phyloP scores from a whole-genome alignment of 2,797 vertebrate genomes.

The Emys orbicularis region DNA sequence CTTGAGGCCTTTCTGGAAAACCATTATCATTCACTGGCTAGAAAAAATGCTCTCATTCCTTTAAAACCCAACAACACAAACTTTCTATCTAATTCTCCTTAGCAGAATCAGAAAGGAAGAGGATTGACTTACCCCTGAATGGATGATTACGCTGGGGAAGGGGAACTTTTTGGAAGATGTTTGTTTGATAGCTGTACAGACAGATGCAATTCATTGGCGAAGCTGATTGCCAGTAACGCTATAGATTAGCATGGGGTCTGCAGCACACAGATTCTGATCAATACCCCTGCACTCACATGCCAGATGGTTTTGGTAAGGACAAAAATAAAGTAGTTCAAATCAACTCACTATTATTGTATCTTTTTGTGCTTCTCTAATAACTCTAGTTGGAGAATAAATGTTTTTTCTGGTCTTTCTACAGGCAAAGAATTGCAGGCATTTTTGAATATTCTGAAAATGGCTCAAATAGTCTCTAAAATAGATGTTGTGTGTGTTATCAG shows the following conservation, averaged over 20 bases:
- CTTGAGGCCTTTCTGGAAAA: conserved; percentile 72
- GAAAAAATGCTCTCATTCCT: conserved; percentile 63
- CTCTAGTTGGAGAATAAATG: conserved; percentile 14
- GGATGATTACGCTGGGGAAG: conserved; percentile 72
- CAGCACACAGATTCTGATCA: conserved; percentile 88
- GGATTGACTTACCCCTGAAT: conserved; percentile 78
- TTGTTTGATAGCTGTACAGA: conserved; percentile 70
- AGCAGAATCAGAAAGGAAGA: conserved; percentile 68
- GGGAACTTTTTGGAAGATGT: conserved; percentile 60
- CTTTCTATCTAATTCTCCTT: conserved; percentile 62
- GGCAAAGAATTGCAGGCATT: conserved; percentile 21
- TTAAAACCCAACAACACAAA: conserved; percentile 64
- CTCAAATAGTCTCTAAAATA: background rate
- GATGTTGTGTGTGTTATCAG: fast-evolving
- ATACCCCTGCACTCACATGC: conserved; percentile 86
- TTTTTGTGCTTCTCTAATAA: conserved; percentile 36
- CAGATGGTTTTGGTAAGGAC: conserved; percentile 87
- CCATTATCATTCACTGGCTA: conserved; percentile 69
- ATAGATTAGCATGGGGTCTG: conserved; percentile 90
- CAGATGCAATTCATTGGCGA: conserved; percentile 82
- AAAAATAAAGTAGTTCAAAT: conserved; percentile 74
- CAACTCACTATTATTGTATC: conserved; percentile 63
- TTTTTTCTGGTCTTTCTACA: background rate
- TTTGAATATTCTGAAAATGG: background rate
- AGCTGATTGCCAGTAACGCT: conserved; percentile 86